Evolutionary conservation across 2,888 invertebrate species (phyloP).

Genomic region (Andrena praecox): DNA sequence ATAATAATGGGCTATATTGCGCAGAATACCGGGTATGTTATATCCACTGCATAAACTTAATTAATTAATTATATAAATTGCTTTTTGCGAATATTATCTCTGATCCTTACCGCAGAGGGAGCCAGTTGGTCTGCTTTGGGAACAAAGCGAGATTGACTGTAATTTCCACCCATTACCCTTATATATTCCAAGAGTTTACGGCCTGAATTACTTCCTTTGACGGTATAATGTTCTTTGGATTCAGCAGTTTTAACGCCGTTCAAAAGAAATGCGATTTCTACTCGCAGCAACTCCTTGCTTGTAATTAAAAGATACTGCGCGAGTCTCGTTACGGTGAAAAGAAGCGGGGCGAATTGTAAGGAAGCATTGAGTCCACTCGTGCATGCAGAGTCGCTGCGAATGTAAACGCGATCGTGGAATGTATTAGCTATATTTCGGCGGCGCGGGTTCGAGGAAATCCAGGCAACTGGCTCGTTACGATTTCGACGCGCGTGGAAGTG

Average conservation of each 20-base stretch:
- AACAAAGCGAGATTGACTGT: neutral
- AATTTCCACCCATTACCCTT: constrained; percentile 3
- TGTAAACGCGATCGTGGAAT: neutral
- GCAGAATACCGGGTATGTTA: neutral
- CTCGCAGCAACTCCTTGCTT: neutral
- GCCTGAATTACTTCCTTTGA: constrained; percentile 1
- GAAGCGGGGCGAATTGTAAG: no score
- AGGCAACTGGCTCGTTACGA: constrained; percentile 14
- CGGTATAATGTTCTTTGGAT: constrained; percentile 6
- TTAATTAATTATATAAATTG: neutral
- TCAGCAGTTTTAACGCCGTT: neutral
- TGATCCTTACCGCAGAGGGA: neutral
- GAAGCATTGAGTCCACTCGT: neutral
- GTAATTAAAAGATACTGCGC: neutral
- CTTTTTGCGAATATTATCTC: neutral
- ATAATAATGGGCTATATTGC: neutral
- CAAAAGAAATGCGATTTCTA: neutral
- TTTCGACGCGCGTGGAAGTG: constrained; percentile 20
- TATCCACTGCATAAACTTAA: neutral
- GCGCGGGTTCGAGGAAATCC: constrained; percentile 4
- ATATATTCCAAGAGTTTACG: constrained; percentile 8
- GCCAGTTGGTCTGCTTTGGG: neutral
- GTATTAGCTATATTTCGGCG: neutral
- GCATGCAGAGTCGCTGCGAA: neutral
- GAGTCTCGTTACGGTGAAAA: no score